Evolutionary conservation across 2,113 vertebrate genomes (phyloP).

Genomic region (Forbesichthys agassizii): DNA sequence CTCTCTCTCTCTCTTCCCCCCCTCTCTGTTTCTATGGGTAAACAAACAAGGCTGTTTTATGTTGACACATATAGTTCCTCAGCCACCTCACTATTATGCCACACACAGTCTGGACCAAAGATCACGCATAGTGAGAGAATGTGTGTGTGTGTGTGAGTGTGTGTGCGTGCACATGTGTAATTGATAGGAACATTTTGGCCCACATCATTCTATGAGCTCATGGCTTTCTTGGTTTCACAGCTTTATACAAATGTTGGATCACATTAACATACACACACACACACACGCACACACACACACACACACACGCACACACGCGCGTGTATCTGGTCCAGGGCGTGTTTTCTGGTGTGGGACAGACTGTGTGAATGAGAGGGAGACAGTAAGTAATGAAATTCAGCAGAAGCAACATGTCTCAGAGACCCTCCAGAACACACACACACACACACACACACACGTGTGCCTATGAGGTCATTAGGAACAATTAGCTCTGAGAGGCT

Average conservation of each 20-base stretch:
- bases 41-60: conserved; percentile 51
- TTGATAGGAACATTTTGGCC: conserved; percentile 58
- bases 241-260: conserved; percentile 50
- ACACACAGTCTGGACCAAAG: conserved; percentile 15
- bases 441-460: conserved; percentile 10
- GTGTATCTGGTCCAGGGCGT: no score
- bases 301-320: conserved; percentile 4
- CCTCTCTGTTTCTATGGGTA: conserved; percentile 17
- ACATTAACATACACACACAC: conserved; percentile 43
- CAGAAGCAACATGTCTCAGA: no score
- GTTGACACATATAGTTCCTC: conserved; percentile 30
- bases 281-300: conserved; percentile 10
- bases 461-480: conserved; percentile 56
- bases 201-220: conserved; percentile 60
- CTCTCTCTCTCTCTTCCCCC: neutral
- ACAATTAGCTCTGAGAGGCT: conserved; percentile 55
- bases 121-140: neutral
- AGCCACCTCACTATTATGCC: conserved; percentile 6
- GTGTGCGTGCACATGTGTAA: conserved; percentile 24
- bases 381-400: no score
- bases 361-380: no score
- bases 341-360: no score
- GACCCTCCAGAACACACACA: conserved; percentile 20
- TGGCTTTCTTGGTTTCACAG: conserved; percentile 53
- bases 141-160: conserved; percentile 4